These are phyloP conservation scores for Achatina immaculata DNA, from an alignment of 1,140 invertebrate species.

Conservation along the genomic window DNA sequence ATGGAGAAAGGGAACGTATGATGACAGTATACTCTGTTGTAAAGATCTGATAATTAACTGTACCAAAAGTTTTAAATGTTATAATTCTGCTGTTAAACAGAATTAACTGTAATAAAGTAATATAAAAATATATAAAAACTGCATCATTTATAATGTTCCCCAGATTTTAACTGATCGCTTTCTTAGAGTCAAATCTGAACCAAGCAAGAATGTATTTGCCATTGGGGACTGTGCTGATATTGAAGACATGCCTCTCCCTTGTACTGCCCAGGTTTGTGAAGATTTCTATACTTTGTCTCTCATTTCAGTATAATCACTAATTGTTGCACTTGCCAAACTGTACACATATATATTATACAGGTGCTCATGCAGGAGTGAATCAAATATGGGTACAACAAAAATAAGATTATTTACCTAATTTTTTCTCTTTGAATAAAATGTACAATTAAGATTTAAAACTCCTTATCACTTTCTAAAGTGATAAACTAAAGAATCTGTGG, in stretches of 20 bases:
- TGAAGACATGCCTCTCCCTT: constrained; percentile 59
- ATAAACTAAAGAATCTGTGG: too few species aligned
- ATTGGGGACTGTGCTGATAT: constrained; percentile 69
- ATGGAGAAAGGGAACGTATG: too few species aligned
- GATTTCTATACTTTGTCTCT: background rate
- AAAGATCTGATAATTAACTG: too few species aligned
- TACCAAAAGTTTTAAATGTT: too few species aligned
- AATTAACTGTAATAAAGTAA: too few species aligned
- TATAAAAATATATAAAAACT: too few species aligned
- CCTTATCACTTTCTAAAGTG: too few species aligned
- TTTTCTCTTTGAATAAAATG: too few species aligned
- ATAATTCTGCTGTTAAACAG: too few species aligned
- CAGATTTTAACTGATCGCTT: constrained; percentile 64
- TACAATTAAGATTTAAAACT: too few species aligned
- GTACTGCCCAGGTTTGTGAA: constrained; percentile 70
- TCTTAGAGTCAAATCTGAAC: constrained; percentile 58
- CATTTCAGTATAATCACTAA: background rate
- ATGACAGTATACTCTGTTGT: too few species aligned
- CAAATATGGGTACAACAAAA: background rate
- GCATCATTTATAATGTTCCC: constrained; percentile 33
- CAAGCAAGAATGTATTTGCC: constrained; percentile 57
- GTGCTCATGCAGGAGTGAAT: background rate
- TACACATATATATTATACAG: background rate
- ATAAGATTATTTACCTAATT: too few species aligned
- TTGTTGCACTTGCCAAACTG: background rate